Conservation (phyloP, 1,140 invertebrate genomes). For the Formica selysi region DNA sequence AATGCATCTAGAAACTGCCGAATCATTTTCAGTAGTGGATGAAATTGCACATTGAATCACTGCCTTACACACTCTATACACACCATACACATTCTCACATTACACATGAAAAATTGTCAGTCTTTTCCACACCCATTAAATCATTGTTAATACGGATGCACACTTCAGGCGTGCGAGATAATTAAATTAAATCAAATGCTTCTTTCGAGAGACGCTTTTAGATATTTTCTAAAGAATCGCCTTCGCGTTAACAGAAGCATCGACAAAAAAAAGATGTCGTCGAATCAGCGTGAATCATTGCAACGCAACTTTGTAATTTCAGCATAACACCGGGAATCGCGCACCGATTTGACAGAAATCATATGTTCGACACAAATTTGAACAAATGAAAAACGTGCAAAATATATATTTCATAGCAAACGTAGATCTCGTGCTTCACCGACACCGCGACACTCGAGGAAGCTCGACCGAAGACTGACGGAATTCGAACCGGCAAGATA, state of each 20-base stretch:
- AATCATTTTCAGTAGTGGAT: conserved; percentile 58
- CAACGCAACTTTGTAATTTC: conserved; percentile 1
- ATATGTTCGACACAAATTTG: neutral
- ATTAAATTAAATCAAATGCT: neutral
- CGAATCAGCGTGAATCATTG: conserved; percentile 8
- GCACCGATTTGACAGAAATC: neutral
- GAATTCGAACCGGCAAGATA: conserved; percentile 67
- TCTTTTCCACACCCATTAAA: neutral
- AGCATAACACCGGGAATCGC: neutral
- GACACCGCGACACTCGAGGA: neutral
- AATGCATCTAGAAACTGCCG: conserved; percentile 72
- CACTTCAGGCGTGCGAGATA: neutral
- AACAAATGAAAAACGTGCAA: neutral
- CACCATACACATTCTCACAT: conserved; percentile 6
- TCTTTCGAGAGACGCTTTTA: neutral
- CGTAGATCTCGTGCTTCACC: neutral
- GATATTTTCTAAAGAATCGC: conserved; percentile 3
- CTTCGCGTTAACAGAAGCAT: conserved; percentile 5
- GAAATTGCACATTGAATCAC: conserved; percentile 29
- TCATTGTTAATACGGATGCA: neutral
- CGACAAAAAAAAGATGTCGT: neutral
- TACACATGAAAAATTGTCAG: neutral
- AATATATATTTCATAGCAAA: neutral
- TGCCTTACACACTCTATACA: neutral
- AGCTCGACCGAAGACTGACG: conserved; percentile 26